These are phyloP conservation scores for Acanthoscelides obtectus DNA, from an alignment of 2,888 invertebrate species.

Conservation along the genomic window DNA sequence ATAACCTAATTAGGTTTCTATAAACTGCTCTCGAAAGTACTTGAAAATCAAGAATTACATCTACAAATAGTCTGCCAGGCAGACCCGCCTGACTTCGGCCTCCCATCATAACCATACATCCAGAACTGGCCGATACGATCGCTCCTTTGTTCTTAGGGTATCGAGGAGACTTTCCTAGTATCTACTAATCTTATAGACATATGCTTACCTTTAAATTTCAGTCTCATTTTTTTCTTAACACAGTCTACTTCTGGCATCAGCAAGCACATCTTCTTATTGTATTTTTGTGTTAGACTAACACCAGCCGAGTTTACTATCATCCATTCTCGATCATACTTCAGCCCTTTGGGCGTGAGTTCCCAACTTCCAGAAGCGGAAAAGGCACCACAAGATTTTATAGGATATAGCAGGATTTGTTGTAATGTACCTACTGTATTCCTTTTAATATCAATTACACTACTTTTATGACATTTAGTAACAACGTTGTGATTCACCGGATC, in stretches of 20 bases:
- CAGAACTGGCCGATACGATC: no score
- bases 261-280: constrained; percentile 71
- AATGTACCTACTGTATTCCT: constrained; percentile 24
- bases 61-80: no score
- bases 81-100: no score
- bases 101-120: no score
- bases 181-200: no score
- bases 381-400: constrained; percentile 87
- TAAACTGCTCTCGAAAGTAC: no score
- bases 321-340: constrained; percentile 89
- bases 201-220: constrained; percentile 58
- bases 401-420: constrained; percentile 62
- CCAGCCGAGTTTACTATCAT: constrained; percentile 83
- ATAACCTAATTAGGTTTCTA: no score
- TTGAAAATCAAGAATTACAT: no score
- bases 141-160: no score
- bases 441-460: neutral
- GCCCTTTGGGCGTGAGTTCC: constrained; percentile 70
- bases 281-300: constrained; percentile 84
- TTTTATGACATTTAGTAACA: neutral
- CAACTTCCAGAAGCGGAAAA: constrained; percentile 64
- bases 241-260: constrained; percentile 69
- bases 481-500: neutral
- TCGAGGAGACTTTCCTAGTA: no score
- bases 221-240: constrained; percentile 50